A percentile compares a stretch with the other conserved stretches of the same genome.
These are phyloP conservation scores for Gulo gulo DNA, from an alignment of 2,113 vertebrate genomes.

Conservation along the genomic window DNA sequence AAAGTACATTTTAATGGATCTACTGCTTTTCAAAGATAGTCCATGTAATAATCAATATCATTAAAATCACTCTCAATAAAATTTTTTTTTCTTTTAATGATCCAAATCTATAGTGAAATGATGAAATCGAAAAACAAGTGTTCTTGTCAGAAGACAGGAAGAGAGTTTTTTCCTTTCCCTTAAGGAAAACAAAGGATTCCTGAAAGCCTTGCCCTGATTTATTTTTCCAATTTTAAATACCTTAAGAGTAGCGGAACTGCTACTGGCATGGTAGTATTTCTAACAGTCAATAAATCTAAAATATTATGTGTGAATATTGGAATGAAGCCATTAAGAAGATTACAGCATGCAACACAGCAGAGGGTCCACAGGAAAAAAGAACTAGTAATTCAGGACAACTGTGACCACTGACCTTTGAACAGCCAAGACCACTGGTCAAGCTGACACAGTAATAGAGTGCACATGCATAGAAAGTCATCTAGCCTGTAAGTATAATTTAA, in stretches of 20 bases:
- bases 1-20: background rate
- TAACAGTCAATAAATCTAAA: conserved; percentile 98
- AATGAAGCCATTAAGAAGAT: conserved; percentile 94
- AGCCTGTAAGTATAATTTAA: conserved; percentile 80
- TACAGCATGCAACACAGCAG: conserved; percentile 89
- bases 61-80: conserved; percentile 67
- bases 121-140: conserved; percentile 81
- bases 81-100: conserved; percentile 66
- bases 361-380: conserved; percentile 90
- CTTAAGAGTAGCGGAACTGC: conserved; percentile 90
- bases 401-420: conserved; percentile 94
- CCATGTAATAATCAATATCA: conserved; percentile 38
- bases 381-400: conserved; percentile 96
- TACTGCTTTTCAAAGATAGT: conserved; percentile 29
- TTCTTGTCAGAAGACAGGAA: conserved; percentile 82
- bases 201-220: conserved; percentile 85
- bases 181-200: conserved; percentile 85
- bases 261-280: conserved; percentile 94
- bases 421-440: conserved; percentile 91
- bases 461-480: conserved; percentile 88
- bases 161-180: conserved; percentile 50
- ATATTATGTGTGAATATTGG: conserved; percentile 98
- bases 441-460: conserved; percentile 88
- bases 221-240: conserved; percentile 91
- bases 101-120: conserved; percentile 81